Evolutionary conservation across 2,113 vertebrate genomes (phyloP).

Genomic region (Zootoca vivipara): DNA sequence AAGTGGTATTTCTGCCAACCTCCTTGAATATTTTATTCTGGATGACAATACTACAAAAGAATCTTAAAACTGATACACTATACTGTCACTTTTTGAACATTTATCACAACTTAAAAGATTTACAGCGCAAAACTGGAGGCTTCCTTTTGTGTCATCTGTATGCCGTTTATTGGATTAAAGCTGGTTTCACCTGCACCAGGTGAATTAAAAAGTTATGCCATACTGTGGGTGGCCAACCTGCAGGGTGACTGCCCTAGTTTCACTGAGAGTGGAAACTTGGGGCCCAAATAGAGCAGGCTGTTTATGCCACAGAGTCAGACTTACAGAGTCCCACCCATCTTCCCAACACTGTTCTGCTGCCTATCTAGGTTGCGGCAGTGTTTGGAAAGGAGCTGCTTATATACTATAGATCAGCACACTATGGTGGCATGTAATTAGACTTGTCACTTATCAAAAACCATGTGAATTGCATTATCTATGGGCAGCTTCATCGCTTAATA

Average conservation of each 20-base stretch:
- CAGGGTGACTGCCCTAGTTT: background rate
- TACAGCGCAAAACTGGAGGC: background rate
- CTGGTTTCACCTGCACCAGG: background rate
- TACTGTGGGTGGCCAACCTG: background rate
- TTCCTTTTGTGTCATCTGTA: background rate
- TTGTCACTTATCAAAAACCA: background rate
- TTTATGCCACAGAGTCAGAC: background rate
- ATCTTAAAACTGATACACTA: background rate
- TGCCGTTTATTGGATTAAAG: background rate
- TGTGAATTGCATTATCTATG: background rate
- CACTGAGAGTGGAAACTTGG: background rate
- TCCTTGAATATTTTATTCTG: background rate
- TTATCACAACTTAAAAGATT: background rate
- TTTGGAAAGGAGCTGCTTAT: background rate
- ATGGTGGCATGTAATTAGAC: background rate
- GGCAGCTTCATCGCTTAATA: background rate
- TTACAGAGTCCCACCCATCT: background rate
- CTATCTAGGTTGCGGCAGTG: background rate
- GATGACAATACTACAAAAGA: slow-evolving; percentile 14
- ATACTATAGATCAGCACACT: too few relatives aligned
- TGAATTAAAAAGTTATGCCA: background rate
- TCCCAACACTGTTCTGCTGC: background rate
- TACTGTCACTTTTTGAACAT: background rate
- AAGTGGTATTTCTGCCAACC: slow-evolving; percentile 4
- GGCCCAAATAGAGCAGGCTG: background rate